These are phyloP conservation scores for Ceuthmochares aereus DNA, from an alignment of 2,113 vertebrate species.

Conservation along the genomic window DNA sequence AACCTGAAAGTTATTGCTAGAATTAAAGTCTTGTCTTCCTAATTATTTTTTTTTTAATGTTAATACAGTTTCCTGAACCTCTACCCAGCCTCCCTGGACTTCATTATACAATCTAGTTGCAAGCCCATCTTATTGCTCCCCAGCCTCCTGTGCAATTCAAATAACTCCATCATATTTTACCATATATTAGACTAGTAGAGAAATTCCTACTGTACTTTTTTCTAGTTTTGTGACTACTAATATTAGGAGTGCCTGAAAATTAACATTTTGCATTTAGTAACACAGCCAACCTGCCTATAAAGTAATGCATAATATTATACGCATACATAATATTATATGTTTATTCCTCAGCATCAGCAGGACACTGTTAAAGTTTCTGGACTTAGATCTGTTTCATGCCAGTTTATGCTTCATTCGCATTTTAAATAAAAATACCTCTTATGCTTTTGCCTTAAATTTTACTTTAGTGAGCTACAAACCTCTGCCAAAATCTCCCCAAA, in stretches of 20 bases:
- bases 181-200: not conserved
- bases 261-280: conserved; percentile 34
- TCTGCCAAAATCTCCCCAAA: not conserved
- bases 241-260: not conserved
- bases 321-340: not conserved
- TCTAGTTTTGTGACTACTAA: conserved; percentile 1
- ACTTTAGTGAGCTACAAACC: not conserved
- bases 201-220: conserved; percentile 2
- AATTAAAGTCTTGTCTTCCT: not conserved
- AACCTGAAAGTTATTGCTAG: not conserved
- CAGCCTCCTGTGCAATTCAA: conserved; percentile 41
- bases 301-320: conserved; percentile 14
- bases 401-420: not conserved
- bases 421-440: conserved; percentile 11
- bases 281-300: not conserved
- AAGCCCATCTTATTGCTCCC: conserved; percentile 12
- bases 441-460: not conserved
- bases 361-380: not conserved
- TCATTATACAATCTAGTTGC: conserved; percentile 6
- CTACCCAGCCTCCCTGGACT: not conserved
- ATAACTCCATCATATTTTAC: conserved; percentile 1
- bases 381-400: not conserved
- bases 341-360: conserved; percentile 24
- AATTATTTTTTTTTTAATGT: not conserved
- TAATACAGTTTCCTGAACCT: not conserved